Conservation (phyloP, 2,113 vertebrate species). For the Amazona guildingii region DNA sequence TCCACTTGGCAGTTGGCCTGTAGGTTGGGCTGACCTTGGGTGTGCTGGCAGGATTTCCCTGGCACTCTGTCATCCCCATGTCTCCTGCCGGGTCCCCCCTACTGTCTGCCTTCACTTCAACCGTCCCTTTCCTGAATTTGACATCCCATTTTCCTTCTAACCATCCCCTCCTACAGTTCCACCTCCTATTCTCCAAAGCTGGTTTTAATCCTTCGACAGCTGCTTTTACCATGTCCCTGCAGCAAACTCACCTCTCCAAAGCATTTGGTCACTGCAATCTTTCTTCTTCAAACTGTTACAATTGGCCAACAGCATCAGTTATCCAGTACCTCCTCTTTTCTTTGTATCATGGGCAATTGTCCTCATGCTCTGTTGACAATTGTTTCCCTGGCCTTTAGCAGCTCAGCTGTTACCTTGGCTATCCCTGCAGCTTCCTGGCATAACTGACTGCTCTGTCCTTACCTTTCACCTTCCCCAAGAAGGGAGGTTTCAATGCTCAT, state of each 20-base stretch:
- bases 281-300: not conserved
- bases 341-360: not conserved
- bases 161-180: not conserved
- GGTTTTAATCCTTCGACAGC: not conserved
- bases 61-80: conserved; percentile 61
- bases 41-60: conserved; percentile 67
- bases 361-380: not conserved
- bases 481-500: not conserved
- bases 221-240: not conserved
- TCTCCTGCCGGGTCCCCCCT: conserved; percentile 17
- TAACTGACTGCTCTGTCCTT: not conserved
- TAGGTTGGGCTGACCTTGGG: conserved; percentile 70
- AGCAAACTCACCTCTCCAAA: not conserved
- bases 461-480: not conserved
- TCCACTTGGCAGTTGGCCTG: conserved; percentile 66
- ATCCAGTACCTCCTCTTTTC: not conserved
- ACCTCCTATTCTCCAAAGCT: not conserved
- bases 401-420: conserved; percentile 6
- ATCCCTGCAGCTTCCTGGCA: not conserved
- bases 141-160: conserved; percentile 27
- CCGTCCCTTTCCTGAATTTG: conserved; percentile 9
- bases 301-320: not conserved
- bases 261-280: not conserved
- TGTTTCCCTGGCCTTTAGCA: not conserved
- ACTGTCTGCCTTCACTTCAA: not conserved